Evolutionary conservation across 2,888 invertebrate genomes (phyloP), one percentile per base, ranked within the genome.

Genomic region (Oligia fasciuncula): DNA sequence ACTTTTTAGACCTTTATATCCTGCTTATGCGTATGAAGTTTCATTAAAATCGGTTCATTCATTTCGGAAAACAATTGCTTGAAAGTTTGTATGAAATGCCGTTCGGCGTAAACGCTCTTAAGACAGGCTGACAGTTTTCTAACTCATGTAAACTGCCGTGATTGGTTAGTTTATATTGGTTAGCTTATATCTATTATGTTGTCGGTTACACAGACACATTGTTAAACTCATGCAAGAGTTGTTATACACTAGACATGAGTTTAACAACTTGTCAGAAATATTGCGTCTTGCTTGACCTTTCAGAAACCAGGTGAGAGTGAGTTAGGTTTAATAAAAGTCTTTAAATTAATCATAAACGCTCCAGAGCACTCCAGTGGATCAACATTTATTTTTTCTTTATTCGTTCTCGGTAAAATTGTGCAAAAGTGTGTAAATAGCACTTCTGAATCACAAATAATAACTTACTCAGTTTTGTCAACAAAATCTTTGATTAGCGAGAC

Each of bases 401-500:
- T 14, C 8, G 51, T 14, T 73, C 40, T 40, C 9, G 19, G 5
- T 43, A 51, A 2, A 29, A n/a, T n/a, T 73, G 9, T 17, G 3
- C 19, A 9, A n/a, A 35, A n/a, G n/a, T 73, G 8, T 17, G 3
- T n/a, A 11, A n/a, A 23, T 9, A 40, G n/a, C 2, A 46, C 19
- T 77, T 77, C 2, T 17, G 29, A 49, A 65, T 74, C 23, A 57
- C 17, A 29, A 65, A 81, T 40, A 63, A 57, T 66, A 63, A 91
- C 95, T 95, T 93, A 97, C 97, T 97, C 96, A 73, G 97, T 97
- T 91, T 96, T 96, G 84, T 94, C 91, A 66, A 98, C 97, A 80
- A 98, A 95, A 60, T 97, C 95, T 35, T 97, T 96, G 68, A 98
- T 97, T 80, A 97, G 92, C 83, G 97, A 93, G 65, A 98, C 97